A percentile compares a stretch with the other conserved stretches of the same genome.
Conservation (phyloP, 2,888 invertebrate species). For the Congeria kusceri region DNA sequence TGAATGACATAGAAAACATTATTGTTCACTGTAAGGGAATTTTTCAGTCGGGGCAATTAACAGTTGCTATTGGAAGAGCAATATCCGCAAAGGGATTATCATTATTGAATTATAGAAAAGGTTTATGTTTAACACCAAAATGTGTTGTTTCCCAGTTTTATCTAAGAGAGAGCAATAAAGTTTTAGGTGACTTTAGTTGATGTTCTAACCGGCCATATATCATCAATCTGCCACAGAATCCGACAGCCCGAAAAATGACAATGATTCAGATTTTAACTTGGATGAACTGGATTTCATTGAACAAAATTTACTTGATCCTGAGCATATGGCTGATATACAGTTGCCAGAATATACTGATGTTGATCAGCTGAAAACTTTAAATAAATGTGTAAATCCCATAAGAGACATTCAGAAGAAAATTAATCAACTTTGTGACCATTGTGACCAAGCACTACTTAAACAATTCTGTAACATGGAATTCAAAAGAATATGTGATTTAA, state of each 20-base stretch:
- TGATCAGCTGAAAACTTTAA: background rate
- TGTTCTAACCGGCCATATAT: background rate
- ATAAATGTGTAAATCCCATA: background rate
- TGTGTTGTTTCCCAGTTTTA: slow-evolving; percentile 30
- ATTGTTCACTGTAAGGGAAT: slow-evolving; percentile 22
- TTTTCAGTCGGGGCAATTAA: slow-evolving; percentile 33
- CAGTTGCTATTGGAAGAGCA: slow-evolving; percentile 39
- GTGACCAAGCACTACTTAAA: background rate
- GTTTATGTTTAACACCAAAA: slow-evolving; percentile 32
- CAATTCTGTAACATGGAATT: slow-evolving; percentile 8
- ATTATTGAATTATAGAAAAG: slow-evolving; percentile 29
- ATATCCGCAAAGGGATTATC: slow-evolving; percentile 11
- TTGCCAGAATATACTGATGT: slow-evolving; percentile 16
- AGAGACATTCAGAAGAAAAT: slow-evolving; percentile 3
- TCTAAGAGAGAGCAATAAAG: background rate
- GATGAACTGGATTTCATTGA: slow-evolving; percentile 15
- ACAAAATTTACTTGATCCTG: slow-evolving; percentile 7
- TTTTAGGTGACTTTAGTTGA: slow-evolving; percentile 5
- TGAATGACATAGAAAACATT: slow-evolving; percentile 30
- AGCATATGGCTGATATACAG: background rate
- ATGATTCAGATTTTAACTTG: slow-evolving; percentile 41
- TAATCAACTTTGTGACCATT: background rate
- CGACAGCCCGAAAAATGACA: slow-evolving; percentile 2
- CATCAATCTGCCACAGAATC: background rate
- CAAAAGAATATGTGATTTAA: slow-evolving; percentile 10